phyloP scores from a whole-genome alignment of 2,797 vertebrate genomes.

The Chelon labrosus region DNA sequence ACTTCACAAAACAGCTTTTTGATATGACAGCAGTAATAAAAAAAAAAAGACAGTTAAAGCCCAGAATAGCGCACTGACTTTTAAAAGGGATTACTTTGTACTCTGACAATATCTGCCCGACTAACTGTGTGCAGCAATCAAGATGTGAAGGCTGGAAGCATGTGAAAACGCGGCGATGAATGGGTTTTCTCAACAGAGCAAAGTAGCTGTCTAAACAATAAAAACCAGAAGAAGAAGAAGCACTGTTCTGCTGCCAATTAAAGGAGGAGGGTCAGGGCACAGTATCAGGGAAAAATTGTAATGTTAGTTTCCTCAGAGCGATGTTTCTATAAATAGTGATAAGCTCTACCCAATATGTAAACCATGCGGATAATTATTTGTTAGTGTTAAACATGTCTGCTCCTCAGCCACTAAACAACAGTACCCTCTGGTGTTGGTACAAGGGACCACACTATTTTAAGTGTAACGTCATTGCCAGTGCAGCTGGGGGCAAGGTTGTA shows the following conservation, averaged over 20 bases:
- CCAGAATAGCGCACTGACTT: not conserved
- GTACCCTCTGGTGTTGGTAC: conserved; percentile 46
- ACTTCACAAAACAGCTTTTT: not conserved
- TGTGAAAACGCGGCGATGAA: not conserved
- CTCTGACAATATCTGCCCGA: not conserved
- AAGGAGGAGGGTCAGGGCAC: not conserved
- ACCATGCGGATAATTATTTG: conserved; percentile 8
- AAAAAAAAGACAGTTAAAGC: not conserved
- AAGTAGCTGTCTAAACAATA: conserved; percentile 62
- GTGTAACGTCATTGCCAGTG: conserved; percentile 39
- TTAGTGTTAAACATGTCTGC: not conserved
- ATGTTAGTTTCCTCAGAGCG: conserved; percentile 8
- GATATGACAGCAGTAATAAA: not conserved
- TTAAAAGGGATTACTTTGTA: not conserved
- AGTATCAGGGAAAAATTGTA: not conserved
- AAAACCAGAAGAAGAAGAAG: conserved; percentile 43
- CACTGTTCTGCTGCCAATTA: conserved; percentile 18
- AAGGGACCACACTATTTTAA: not conserved
- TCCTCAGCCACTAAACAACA: conserved; percentile 14
- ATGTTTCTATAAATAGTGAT: conserved; percentile 1
- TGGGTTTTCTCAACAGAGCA: not conserved
- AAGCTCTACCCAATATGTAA: not conserved
- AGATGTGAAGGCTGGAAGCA: not conserved
- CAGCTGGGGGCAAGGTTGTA: conserved; percentile 27
- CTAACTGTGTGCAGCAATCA: not conserved